These are phyloP conservation scores for Drosophila neutralis DNA, from an alignment of 2,888 invertebrate species.

Conservation along the genomic window DNA sequence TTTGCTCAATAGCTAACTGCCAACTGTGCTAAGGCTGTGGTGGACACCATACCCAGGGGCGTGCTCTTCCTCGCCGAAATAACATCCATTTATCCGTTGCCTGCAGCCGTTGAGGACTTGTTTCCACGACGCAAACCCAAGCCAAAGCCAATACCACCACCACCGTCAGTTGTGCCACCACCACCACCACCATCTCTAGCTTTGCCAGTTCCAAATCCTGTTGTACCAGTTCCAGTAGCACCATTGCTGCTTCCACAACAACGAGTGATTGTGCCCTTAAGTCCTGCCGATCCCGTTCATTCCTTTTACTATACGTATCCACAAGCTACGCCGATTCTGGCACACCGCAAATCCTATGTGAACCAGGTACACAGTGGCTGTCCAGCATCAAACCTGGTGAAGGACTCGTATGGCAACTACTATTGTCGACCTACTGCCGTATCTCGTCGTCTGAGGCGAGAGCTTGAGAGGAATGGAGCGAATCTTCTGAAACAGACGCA, in stretches of 20 bases:
- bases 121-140: conserved; percentile 50
- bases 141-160: conserved; percentile 41
- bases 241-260: conserved; percentile 26
- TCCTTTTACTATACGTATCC: conserved; percentile 69
- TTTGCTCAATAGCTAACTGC: conserved; percentile 55
- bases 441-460: conserved; percentile 47
- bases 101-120: conserved; percentile 62
- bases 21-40: conserved; percentile 70
- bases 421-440: conserved; percentile 51
- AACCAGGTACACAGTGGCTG: conserved; percentile 48
- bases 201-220: neutral
- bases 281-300: conserved; percentile 65
- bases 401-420: conserved; percentile 64
- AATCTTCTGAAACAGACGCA: conserved; percentile 38
- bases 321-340: conserved; percentile 36
- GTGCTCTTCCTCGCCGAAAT: conserved; percentile 68
- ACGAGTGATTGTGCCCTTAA: conserved; percentile 58
- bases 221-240: conserved; percentile 18
- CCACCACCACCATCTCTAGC: conserved; percentile 36
- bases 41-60: conserved; percentile 74
- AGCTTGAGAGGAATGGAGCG: conserved; percentile 49
- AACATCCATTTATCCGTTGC: conserved; percentile 76
- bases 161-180: conserved; percentile 45
- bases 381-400: conserved; percentile 60
- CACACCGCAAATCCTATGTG: conserved; percentile 49